These are phyloP conservation scores for Acanthococcus lagerstroemiae DNA, from an alignment of 2,888 invertebrate genomes.

Conservation along the genomic window DNA sequence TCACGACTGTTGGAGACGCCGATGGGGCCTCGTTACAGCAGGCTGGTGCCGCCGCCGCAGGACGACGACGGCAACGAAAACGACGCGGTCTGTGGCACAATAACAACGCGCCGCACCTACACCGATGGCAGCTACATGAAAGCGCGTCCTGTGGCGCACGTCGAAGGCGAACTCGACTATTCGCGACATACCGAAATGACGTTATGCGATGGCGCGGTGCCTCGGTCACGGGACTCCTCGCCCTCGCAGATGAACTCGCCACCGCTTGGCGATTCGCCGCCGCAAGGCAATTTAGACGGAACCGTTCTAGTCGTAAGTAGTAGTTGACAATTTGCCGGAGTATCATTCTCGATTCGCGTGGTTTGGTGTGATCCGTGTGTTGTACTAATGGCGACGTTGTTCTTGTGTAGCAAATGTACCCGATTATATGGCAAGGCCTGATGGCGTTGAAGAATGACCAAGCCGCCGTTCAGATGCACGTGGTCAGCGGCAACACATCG, in stretches of 20 bases:
- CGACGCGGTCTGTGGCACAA: background rate
- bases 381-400: background rate
- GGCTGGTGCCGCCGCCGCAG: background rate
- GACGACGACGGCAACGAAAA: conserved; percentile 4
- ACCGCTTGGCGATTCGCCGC: conserved; percentile 22
- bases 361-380: background rate
- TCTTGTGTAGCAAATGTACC: conserved; percentile 61
- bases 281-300: conserved; percentile 22
- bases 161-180: conserved; percentile 10
- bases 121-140: conserved; percentile 1
- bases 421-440: conserved; percentile 95
- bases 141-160: background rate
- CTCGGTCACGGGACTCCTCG: conserved; percentile 4
- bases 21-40: background rate
- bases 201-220: background rate
- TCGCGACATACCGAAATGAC: conserved; percentile 2
- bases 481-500: conserved; percentile 84
- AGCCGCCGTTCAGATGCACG: conserved; percentile 97
- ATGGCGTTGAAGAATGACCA: conserved; percentile 92
- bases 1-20: conserved; percentile 1
- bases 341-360: background rate
- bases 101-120: background rate
- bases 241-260: conserved; percentile 24
- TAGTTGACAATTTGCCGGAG: background rate
- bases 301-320: conserved; percentile 16